phyloP scores from a whole-genome alignment of 2,113 vertebrate species.

The Microcebus ravelobensis region DNA sequence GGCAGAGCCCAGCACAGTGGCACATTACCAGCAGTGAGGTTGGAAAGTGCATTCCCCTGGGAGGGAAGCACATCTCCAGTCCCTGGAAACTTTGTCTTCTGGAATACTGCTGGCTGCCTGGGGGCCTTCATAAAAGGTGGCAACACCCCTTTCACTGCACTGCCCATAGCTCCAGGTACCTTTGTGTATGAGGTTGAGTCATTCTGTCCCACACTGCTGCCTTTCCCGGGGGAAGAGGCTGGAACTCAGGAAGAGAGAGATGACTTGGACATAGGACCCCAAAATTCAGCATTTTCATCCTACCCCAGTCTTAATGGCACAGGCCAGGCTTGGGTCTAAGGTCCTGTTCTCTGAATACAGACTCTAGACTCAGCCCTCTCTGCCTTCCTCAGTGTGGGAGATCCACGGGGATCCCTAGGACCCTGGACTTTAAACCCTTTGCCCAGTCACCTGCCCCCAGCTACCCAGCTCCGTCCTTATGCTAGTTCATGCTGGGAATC shows the following conservation, averaged over 20 bases:
- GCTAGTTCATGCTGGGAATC: neutral
- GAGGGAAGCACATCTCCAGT: neutral
- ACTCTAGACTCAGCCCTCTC: too few species aligned
- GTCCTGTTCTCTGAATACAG: neutral
- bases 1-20: neutral
- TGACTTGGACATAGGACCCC: neutral
- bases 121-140: neutral
- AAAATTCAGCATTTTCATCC: neutral
- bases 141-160: neutral
- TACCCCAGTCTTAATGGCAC: neutral
- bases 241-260: neutral
- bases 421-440: neutral
- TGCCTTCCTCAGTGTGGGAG: neutral
- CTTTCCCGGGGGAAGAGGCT: too few species aligned
- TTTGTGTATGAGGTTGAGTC: neutral
- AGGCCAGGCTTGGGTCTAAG: neutral
- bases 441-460: neutral
- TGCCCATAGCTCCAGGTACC: neutral
- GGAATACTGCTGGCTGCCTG: neutral
- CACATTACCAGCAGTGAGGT: neutral
- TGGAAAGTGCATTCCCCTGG: neutral
- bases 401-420: neutral
- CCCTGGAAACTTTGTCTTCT: neutral
- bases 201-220: neutral
- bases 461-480: neutral